Evolutionary conservation across 1,140 invertebrate species (phyloP), one percentile per base, ranked within the genome.

Genomic region (Tyrophagus putrescentiae): DNA sequence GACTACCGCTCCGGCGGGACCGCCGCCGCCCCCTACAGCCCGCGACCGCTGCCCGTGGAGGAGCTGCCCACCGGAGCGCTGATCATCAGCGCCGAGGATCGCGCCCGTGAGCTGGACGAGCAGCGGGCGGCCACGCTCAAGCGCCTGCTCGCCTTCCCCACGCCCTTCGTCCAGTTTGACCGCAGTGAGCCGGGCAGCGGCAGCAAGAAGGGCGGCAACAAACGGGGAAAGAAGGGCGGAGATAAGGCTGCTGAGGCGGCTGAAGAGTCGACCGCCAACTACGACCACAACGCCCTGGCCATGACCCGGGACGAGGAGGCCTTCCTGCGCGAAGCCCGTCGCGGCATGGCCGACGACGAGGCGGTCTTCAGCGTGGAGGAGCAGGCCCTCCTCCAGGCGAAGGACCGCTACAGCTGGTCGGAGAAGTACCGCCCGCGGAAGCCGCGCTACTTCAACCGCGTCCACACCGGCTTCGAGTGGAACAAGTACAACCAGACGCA

Each of bases 401-500:
- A 64, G 21, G 57, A 34, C 2, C 36, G 72, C 3, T 94, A 93
- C 70, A 72, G 95, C 4, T 98, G 95, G 91, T 92, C 92, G 0
- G 94, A 98, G 69, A 98, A 98, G 73, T 98, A 98, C 72, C 75
- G 93, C 11, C 95, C 95, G 0, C 73, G 94, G 23, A 99, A 99
- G 72, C 95, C 95, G 1, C 73, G 94, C 56, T 98, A 98, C 73
- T 97, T 98, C 73, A 98, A 98, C 76, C 80, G 93, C 62, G 77
- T 80, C 3, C 76, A 80, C 63, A 79, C 78, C n/a, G 76, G 96
- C 4, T 99, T 98, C 74, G 95, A 98, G 70, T 99, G 96, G 96
- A 99, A 99, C 73, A 98, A 98, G 71, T 99, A 99, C 71, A 99
- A 99, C 76, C 95, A 99, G 74, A 98, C 94, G 18, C 95, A 98